Evolutionary conservation across 2,888 invertebrate genomes (phyloP).

Genomic region (Dryococelus australis): DNA sequence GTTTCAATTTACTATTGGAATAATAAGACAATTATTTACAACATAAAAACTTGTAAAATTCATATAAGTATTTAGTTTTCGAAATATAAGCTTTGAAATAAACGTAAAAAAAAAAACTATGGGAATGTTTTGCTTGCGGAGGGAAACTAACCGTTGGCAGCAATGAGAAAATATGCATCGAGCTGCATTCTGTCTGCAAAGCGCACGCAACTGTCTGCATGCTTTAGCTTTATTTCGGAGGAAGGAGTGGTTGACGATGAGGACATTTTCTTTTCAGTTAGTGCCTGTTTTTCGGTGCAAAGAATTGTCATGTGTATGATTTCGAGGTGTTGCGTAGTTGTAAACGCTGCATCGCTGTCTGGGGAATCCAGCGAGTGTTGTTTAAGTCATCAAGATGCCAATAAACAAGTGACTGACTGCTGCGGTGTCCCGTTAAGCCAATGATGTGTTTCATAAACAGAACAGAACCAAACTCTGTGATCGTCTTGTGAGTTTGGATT

Average conservation of each 20-base stretch:
- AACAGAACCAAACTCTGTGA: neutral
- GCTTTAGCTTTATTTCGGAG: constrained; percentile 16
- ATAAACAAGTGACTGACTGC: constrained; percentile 33
- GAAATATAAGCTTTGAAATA: too few species aligned
- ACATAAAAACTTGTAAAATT: too few species aligned
- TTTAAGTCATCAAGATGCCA: neutral
- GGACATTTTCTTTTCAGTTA: neutral
- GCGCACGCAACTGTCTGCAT: neutral
- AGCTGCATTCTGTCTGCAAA: constrained; percentile 16
- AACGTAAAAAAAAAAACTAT: neutral
- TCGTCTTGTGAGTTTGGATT: neutral
- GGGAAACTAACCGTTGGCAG: neutral
- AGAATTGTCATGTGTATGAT: neutral
- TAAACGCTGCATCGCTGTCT: neutral
- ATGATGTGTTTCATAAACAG: constrained; percentile 29
- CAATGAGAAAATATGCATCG: constrained; percentile 4
- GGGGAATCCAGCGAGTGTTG: neutral
- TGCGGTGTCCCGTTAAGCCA: constrained; percentile 37
- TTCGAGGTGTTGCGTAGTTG: neutral
- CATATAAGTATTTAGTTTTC: too few species aligned
- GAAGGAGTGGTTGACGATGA: neutral
- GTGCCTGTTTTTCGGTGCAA: neutral
- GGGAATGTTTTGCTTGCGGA: neutral
- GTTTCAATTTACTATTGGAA: too few species aligned
- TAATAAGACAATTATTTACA: too few species aligned